Evolutionary conservation across 2,113 vertebrate species (phyloP).

Genomic region (Tyrannus savana): DNA sequence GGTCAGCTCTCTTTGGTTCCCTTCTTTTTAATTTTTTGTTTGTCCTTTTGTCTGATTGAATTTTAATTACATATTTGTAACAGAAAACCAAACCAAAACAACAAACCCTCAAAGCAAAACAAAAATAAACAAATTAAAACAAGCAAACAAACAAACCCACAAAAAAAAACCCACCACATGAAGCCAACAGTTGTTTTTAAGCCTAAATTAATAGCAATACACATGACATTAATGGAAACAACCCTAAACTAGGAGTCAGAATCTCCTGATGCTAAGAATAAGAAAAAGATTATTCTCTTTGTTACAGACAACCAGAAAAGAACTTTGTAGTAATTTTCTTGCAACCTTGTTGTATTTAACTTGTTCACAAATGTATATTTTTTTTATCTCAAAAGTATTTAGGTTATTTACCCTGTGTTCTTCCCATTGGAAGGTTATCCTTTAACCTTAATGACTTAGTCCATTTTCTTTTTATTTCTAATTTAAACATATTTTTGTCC

Average conservation of each 20-base stretch:
- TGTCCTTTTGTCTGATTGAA: neutral
- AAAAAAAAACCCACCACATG: no score
- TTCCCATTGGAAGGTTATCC: neutral
- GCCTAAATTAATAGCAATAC: neutral
- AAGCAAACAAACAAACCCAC: neutral
- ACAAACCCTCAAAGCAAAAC: neutral
- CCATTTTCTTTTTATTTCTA: neutral
- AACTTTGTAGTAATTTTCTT: neutral
- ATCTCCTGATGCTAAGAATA: neutral
- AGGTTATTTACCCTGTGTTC: neutral
- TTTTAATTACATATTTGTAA: neutral
- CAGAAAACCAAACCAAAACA: neutral
- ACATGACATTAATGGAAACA: neutral
- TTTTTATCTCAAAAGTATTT: neutral
- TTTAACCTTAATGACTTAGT: neutral
- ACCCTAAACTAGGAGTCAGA: neutral
- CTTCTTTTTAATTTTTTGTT: neutral
- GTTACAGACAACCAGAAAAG: neutral
- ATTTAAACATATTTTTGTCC: neutral
- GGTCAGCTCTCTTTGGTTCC: neutral
- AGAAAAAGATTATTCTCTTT: neutral
- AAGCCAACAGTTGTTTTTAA: neutral
- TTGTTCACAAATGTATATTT: neutral
- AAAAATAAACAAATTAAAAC: neutral
- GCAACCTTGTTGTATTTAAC: neutral